These are phyloP conservation scores for Peromyscus aztecus DNA, from an alignment of 2,797 vertebrate genomes.

Conservation along the genomic window DNA sequence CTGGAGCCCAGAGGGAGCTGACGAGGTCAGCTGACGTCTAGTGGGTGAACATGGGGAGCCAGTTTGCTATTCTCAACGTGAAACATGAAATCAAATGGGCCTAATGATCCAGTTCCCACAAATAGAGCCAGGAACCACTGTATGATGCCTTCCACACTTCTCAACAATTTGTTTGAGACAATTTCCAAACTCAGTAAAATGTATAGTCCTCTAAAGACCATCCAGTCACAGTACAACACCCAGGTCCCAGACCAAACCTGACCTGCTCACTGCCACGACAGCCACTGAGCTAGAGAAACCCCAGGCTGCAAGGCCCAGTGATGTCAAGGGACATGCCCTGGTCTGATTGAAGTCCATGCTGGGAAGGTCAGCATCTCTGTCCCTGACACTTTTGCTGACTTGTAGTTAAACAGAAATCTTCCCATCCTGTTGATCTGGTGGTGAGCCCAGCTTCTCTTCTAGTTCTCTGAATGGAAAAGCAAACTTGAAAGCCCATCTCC, in stretches of 20 bases:
- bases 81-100: neutral
- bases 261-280: neutral
- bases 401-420: neutral
- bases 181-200: constrained; percentile 21
- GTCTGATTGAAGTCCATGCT: neutral
- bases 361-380: neutral
- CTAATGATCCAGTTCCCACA: neutral
- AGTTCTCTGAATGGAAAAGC: neutral
- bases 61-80: neutral
- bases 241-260: neutral
- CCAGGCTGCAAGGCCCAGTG: neutral
- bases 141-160: neutral
- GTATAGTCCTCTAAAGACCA: neutral
- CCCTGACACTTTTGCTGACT: neutral
- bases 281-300: neutral
- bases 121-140: neutral
- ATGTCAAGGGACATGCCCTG: neutral
- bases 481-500: neutral
- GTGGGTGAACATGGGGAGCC: neutral
- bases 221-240: neutral
- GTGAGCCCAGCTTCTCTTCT: neutral
- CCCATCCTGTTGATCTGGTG: neutral
- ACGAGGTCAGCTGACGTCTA: neutral
- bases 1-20: neutral
- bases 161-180: constrained; percentile 43